Conservation (phyloP, 2,888 invertebrate species). For the Craniophora ligustri region DNA sequence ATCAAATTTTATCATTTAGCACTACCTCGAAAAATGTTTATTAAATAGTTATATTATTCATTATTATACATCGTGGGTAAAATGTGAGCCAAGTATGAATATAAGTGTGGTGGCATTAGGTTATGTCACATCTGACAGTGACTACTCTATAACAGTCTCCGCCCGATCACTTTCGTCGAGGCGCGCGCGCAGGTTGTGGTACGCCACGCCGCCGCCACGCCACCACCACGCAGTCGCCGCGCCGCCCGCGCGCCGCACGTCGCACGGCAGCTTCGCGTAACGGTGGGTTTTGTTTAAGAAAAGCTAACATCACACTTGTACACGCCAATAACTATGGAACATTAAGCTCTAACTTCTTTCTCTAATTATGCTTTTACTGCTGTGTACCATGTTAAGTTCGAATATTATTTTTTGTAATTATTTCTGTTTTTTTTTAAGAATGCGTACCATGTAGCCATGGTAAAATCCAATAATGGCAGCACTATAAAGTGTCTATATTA, state of each 20-base stretch:
- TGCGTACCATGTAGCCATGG: constrained; percentile 3
- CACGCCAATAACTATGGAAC: constrained; percentile 16
- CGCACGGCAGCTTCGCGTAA: constrained; percentile 54
- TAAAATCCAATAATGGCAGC: background rate
- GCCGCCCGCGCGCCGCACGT: constrained; percentile 37
- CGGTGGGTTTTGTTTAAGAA: constrained; percentile 73
- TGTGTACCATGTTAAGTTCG: background rate
- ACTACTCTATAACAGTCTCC: constrained; percentile 57
- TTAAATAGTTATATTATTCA: background rate
- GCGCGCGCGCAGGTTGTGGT: constrained; percentile 62
- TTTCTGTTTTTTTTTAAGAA: too few species aligned
- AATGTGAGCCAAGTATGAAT: constrained; percentile 8
- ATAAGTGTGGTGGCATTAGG: too few species aligned
- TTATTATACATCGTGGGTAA: background rate
- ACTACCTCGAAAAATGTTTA: too few species aligned
- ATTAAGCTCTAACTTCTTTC: constrained; percentile 15
- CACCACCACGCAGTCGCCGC: constrained; percentile 12
- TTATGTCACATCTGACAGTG: constrained; percentile 58
- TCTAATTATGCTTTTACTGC: constrained; percentile 24
- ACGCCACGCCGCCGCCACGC: constrained; percentile 29
- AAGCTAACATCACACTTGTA: constrained; percentile 54
- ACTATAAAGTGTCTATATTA: constrained; percentile 18
- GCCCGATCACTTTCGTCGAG: constrained; percentile 61
- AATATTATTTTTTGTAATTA: too few species aligned
- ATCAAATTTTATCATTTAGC: too few species aligned